phyloP scores from a whole-genome alignment of 2,113 vertebrate genomes.

The Pantherophis guttatus region DNA sequence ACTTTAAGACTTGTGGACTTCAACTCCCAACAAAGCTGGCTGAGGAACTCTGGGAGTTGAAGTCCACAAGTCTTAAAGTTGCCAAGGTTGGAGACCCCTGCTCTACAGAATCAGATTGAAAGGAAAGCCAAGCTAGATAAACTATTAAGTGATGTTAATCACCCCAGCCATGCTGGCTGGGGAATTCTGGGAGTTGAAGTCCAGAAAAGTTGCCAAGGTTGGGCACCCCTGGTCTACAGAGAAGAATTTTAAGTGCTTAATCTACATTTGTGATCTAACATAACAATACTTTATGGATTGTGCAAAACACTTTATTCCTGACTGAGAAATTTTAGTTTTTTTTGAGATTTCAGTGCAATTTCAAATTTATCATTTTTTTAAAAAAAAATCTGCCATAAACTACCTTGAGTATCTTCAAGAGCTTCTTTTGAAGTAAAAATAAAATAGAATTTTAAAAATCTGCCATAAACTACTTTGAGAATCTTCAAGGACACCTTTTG shows the following conservation, averaged over 20 bases:
- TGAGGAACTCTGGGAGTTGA: too few species aligned
- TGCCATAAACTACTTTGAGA: not conserved
- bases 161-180: too few species aligned
- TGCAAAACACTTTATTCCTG: not conserved
- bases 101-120: too few species aligned
- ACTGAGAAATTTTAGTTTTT: not conserved
- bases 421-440: not conserved
- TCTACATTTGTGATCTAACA: not conserved
- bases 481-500: not conserved
- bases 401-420: not conserved
- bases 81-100: too few species aligned
- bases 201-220: not conserved
- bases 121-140: not conserved
- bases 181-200: not conserved
- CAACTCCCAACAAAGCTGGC: too few species aligned
- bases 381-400: not conserved
- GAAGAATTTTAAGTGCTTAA: not conserved
- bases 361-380: not conserved
- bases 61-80: too few species aligned
- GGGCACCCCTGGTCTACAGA: not conserved
- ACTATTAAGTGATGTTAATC: not conserved
- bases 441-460: not conserved
- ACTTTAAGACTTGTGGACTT: too few species aligned
- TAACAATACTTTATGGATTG: not conserved
- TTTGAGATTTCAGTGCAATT: not conserved